Percentiles rank a stretch among this genome's conserved stretches.
Conservation (phyloP, 1,140 invertebrate genomes). For the Mactra quadrangularis region DNA sequence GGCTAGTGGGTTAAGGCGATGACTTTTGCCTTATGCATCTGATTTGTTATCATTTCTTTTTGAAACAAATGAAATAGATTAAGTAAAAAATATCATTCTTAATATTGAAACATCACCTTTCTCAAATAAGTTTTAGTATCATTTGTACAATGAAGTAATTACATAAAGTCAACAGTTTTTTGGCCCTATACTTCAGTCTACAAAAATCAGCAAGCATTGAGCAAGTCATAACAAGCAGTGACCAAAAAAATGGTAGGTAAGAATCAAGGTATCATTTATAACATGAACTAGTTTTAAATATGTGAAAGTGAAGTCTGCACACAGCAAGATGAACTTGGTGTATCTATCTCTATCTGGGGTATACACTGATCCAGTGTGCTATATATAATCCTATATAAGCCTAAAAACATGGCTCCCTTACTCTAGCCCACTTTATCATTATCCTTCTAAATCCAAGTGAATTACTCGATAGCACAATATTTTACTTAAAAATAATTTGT, state of each 20-base stretch:
- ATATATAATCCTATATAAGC: constrained; percentile 52
- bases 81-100: no score
- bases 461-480: constrained; percentile 65
- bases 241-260: background rate
- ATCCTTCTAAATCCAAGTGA: constrained; percentile 57
- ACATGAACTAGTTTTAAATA: no score
- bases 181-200: no score
- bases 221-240: background rate
- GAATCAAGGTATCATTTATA: background rate
- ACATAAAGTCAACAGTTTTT: no score
- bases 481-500: constrained; percentile 66
- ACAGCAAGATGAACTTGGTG: constrained; percentile 45
- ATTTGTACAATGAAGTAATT: no score
- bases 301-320: constrained; percentile 29
- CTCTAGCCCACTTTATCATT: constrained; percentile 65
- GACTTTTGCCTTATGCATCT: no score
- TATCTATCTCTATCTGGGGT: constrained; percentile 51
- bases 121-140: no score
- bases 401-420: constrained; percentile 63
- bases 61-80: no score
- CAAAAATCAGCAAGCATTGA: no score
- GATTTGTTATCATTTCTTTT: no score
- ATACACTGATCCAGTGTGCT: constrained; percentile 48
- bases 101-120: no score
- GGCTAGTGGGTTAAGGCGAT: no score